Percentiles rank a stretch among this genome's conserved stretches.
These are phyloP conservation scores for Amphibalanus amphitrite DNA, from an alignment of 1,140 invertebrate genomes.

Conservation along the genomic window DNA sequence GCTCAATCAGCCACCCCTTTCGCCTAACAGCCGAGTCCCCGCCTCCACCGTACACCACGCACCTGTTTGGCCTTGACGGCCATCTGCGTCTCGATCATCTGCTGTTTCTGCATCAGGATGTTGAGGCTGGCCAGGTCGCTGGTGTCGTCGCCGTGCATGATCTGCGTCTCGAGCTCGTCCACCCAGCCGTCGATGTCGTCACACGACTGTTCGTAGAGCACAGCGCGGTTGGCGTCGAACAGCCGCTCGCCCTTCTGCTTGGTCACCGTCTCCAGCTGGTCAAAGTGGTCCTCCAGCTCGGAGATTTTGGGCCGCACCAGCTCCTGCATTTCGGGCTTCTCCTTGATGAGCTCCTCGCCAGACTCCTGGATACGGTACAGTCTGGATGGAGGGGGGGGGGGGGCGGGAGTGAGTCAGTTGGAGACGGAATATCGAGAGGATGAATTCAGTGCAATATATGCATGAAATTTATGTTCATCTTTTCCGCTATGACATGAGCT, in stretches of 20 bases:
- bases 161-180: constrained; percentile 94
- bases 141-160: constrained; percentile 83
- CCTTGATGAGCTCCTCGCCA: constrained; percentile 71
- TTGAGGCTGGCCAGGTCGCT: constrained; percentile 95
- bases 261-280: constrained; percentile 78
- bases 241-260: constrained; percentile 93
- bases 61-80: constrained; percentile 70
- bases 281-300: constrained; percentile 79
- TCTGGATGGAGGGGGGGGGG: neutral
- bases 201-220: constrained; percentile 84
- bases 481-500: too few relatives aligned
- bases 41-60: too few relatives aligned
- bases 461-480: too few relatives aligned
- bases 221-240: constrained; percentile 93
- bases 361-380: constrained; percentile 35
- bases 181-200: constrained; percentile 98
- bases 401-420: too few relatives aligned
- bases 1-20: too few relatives aligned
- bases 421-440: too few relatives aligned
- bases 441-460: too few relatives aligned
- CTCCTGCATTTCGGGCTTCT: constrained; percentile 85
- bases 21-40: too few relatives aligned
- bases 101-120: constrained; percentile 97
- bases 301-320: constrained; percentile 85
- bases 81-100: constrained; percentile 92